Base-by-base conservation (phyloP, 2,797 vertebrate species). In the Ceryle rudis region DNA sequence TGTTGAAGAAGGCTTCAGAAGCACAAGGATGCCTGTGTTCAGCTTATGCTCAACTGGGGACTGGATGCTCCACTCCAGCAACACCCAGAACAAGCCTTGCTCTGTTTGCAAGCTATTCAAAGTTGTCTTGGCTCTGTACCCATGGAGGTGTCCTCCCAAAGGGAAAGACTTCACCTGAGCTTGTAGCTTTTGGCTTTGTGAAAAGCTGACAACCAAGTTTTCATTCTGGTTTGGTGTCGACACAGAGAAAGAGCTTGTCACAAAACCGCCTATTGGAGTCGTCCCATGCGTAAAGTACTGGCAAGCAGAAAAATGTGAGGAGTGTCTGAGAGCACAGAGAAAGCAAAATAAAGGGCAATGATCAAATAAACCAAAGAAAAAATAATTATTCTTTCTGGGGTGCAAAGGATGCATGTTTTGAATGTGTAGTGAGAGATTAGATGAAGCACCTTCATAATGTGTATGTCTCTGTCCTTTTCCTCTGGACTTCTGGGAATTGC, bases 181-280 rank as follows among this genome's bases (percentile, higher is more conserved):
- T 70, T 92, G 47, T 86, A 73, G 86, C 31, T 88, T 81, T 85
- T 90, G 62, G 58, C 80, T 81, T 95, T 95, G 52, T 85, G 77
- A 77, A 86, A 81, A 86, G 44, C 75, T 86, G 74, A 65, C 52
- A 83, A 21, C 47, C 29, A 14, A 54, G 82, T 49, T 95, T 93
- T 83, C 28, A 5, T 70, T 86, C 70, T 57, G 23, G 5, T 49
- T 89, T 18, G 10, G 17, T 83, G 25, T 86, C 13, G 5, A 72
- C 61, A 37, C 41, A 69, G 75, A 67, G 85, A 72, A 67, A n/a
- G 39, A 84, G 33, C 42, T 69, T 2, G 1, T 73, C 60, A 79
- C 1, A 3, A 66, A 86, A 26, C 39, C 46, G 81, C 10, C 39
- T 78, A 1, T 64, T 93, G 69, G 25, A 82, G 22, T 75, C 0